Base-by-base conservation (phyloP, 2,888 invertebrate genomes). In the Neuroscelio doddi region DNA sequence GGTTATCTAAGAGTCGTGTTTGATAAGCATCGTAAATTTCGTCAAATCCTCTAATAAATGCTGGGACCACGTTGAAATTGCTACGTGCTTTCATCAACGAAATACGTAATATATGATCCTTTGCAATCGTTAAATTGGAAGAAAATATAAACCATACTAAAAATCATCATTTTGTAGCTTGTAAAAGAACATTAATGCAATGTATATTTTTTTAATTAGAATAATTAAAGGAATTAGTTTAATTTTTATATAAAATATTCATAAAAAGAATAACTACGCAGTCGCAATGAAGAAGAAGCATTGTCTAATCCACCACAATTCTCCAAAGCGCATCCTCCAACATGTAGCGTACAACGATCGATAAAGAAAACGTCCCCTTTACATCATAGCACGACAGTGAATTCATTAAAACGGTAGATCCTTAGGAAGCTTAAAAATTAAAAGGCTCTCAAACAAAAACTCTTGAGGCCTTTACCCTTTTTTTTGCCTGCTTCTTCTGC, bases 361-460 rank as follows among this genome's bases (percentile, higher is more conserved):
- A 78, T 78, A 76, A 67, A 63, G 69, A 74, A 65, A 65, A 61
- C 71, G 71, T 69, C 64, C 45, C 45, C 50, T 68, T 75, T 76
- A 73, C 77, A 77, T 76, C 71, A 73, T 72, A 64, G 57, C 68
- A 70, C 59, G 73, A 70, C 69, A 71, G 62, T 71, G 80, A 81
- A 81, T 81, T 81, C 80, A 81, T 81, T 81, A 81, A 75, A 65
- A 69, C 69, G 72, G 46, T 10, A 14, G 68, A 74, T 74, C 74
- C 49, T 72, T 53, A 59, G 12, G 63, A 72, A 74, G 76, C 76
- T 75, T 75, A 72, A 72, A 76, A 76, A 75, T 74, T 76, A 74
- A 75, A 75, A 76, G 74, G 73, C 71, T 74, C 74, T 74, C 73
- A 73, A 73, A 73, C 72, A 74, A 73, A 74, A 73, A 76, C 72